Conservation (phyloP, 2,797 vertebrate species). For the Sebastes cheni region DNA sequence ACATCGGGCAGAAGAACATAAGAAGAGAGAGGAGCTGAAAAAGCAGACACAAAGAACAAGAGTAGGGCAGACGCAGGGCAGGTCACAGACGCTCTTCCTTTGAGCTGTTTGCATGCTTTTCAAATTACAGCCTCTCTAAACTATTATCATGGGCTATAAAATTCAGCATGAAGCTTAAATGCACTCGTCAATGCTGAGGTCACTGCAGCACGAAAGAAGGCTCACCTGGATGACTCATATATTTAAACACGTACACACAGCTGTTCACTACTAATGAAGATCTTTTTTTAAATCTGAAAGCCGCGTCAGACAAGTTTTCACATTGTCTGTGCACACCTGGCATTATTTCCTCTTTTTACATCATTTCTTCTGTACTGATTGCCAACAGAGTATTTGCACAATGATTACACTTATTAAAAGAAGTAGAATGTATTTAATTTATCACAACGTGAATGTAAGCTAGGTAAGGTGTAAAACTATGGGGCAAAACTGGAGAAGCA, state of each 20-base stretch:
- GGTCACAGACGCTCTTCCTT: slow-evolving; percentile 39
- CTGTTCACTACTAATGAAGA: not conserved
- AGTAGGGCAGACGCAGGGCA: not conserved
- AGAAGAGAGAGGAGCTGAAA: not conserved
- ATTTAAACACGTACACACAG: not conserved
- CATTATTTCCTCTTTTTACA: not conserved
- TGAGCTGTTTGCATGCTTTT: slow-evolving; percentile 67
- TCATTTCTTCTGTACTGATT: not conserved
- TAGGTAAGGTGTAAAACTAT: not conserved
- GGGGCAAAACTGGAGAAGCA: not conserved
- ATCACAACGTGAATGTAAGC: not conserved
- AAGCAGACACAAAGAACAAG: not conserved
- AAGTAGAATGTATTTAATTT: not conserved
- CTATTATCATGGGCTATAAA: slow-evolving; percentile 70
- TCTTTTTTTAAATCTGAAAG: not conserved
- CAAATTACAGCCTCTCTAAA: slow-evolving; percentile 72
- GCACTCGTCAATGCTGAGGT: slow-evolving; percentile 41
- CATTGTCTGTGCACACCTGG: not conserved
- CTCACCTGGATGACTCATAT: not conserved
- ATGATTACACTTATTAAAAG: not conserved
- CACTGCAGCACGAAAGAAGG: slow-evolving; percentile 15
- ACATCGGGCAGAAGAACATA: not conserved
- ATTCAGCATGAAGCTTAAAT: slow-evolving; percentile 59
- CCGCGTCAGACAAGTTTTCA: not conserved
- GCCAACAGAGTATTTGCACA: not conserved